Evolutionary conservation across 37 sponge, comb jelly and placozoan species (phyloP).

Genomic region (Lycopodina hypogea): DNA sequence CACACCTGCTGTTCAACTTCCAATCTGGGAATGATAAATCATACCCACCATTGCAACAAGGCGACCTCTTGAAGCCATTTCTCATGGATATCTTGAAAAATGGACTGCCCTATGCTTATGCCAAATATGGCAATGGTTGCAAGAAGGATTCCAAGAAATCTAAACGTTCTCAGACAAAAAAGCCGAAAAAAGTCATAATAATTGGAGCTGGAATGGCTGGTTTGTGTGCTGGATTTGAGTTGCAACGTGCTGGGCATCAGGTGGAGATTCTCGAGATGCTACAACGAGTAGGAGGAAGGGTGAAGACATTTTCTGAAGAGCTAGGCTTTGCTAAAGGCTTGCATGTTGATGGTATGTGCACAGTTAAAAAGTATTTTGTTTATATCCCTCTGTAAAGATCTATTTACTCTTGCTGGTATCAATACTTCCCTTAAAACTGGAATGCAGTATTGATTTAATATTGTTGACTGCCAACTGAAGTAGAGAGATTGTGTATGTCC

Average conservation of each 20-base stretch:
- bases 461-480: too few relatives aligned
- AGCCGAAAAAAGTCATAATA: constrained; percentile 43
- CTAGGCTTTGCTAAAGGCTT: constrained; percentile 41
- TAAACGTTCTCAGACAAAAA: constrained; percentile 17
- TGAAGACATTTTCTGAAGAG: constrained; percentile 29
- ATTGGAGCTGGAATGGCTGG: constrained; percentile 63
- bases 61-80: constrained; percentile 46
- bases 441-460: too few relatives aligned
- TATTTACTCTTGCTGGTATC: too few relatives aligned
- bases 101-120: constrained; percentile 46
- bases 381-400: too few relatives aligned
- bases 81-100: constrained; percentile 24
- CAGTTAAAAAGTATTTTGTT: too few relatives aligned
- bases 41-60: constrained; percentile 17
- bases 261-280: constrained; percentile 56
- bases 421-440: too few relatives aligned
- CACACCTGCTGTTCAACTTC: background rate
- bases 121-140: constrained; percentile 10
- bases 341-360: constrained; percentile 46
- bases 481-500: too few relatives aligned
- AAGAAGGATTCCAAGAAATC: background rate
- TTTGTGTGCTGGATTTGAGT: constrained; percentile 60
- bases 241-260: constrained; percentile 51
- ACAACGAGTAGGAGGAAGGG: constrained; percentile 53
- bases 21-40: background rate